Evolutionary conservation across 2,113 vertebrate genomes (phyloP), one percentile per base, ranked within the genome.

Genomic region (Hippocampus guttulatus): DNA sequence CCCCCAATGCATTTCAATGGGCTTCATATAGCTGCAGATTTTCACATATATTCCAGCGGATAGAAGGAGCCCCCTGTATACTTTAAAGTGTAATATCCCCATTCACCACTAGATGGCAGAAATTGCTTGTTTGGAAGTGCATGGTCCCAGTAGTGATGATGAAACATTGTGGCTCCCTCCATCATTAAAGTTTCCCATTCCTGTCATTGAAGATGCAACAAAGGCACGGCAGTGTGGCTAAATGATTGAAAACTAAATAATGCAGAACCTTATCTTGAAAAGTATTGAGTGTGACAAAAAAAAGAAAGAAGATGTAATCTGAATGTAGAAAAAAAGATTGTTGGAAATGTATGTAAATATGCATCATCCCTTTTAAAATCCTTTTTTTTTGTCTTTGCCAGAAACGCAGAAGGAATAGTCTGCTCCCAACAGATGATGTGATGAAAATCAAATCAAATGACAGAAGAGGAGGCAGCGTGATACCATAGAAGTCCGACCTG

Each of bases 341-440:
- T 45, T 74, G 30, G 45, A 60, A 71, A 75, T 80, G 73, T 69
- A 70, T 79, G 75, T 63, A 63, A 58, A 76, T 41, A 67, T 33
- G 45, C 58, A 87, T 82, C 68, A 79, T 80, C 27, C 20, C 43
- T 74, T 27, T 27, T 30, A 16, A 58, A 45, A 63, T 57, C 64
- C 71, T 82, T 30, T 69, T 58, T 76, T n/a, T 67, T 63, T 73
- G 57, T 33, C 83, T 87, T 52, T 85, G 90, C 89, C 83, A 76
- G 77, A 69, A 43, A 58, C 4, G 11, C 49, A 73, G 57, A 51
- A 49, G 10, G 33, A 70, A 54, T 67, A 73, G 38, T 61, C 8
- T 47, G 75, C 60, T 21, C 70, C 12, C 69, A 75, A 86, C 70
- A 77, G 71, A 68, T 66, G 69, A 61, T 71, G 43, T 2, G 76